A percentile compares a stretch with the other conserved stretches of the same genome.
These are phyloP conservation scores for Alca torda DNA, from an alignment of 2,797 vertebrate species.

Conservation along the genomic window DNA sequence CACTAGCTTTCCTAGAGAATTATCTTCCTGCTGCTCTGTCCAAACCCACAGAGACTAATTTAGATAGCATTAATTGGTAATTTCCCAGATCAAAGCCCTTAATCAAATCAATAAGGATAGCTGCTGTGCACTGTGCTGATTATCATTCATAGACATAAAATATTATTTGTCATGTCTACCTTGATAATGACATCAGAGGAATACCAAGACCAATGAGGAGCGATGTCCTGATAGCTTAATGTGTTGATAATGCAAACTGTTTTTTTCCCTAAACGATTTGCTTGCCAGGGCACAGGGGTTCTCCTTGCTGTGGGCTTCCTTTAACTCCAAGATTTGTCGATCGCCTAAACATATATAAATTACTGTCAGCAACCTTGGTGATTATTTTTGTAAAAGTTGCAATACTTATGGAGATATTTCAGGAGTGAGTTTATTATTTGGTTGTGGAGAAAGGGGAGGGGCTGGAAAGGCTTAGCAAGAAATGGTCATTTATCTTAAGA, in stretches of 20 bases:
- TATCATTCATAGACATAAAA: constrained; percentile 32
- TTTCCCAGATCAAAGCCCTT: constrained; percentile 59
- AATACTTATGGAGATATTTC: neutral
- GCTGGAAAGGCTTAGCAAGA: neutral
- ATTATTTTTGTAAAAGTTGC: neutral
- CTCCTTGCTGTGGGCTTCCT: neutral
- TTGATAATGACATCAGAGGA: constrained; percentile 21
- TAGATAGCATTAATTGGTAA: constrained; percentile 58
- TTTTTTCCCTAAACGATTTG: neutral
- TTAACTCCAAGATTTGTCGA: neutral
- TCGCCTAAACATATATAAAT: neutral
- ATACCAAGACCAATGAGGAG: neutral
- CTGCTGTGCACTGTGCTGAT: neutral
- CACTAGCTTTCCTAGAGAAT: neutral
- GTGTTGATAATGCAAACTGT: neutral
- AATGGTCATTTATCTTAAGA: neutral
- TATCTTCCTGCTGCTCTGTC: constrained; percentile 38
- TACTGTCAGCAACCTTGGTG: neutral
- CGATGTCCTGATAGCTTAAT: neutral
- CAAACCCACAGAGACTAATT: constrained; percentile 39
- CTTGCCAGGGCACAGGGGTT: neutral
- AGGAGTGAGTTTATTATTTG: neutral
- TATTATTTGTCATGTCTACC: constrained; percentile 38
- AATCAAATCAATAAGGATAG: constrained; percentile 58
- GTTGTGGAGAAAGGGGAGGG: neutral